Percentiles rank a stretch among this genome's conserved stretches.
Evolutionary conservation across 2,797 vertebrate genomes (phyloP).

Genomic region (Anabacerthia variegaticeps): DNA sequence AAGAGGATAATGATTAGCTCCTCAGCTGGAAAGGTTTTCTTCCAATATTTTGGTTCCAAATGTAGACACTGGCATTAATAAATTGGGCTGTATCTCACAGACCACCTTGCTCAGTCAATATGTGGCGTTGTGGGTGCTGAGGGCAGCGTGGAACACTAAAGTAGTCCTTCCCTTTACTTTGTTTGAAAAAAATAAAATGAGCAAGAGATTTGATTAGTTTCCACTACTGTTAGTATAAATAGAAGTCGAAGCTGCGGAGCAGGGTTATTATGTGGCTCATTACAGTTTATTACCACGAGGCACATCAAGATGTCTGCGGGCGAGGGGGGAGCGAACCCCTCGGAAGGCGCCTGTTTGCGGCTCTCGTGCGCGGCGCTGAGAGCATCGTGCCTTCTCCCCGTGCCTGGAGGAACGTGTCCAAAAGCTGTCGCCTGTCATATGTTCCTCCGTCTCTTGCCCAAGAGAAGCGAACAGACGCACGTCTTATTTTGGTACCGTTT

Average conservation of each 20-base stretch:
- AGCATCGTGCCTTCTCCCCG: neutral
- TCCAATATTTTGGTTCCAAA: neutral
- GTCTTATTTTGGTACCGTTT: constrained; percentile 40
- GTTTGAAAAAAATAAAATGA: neutral
- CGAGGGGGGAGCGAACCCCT: neutral
- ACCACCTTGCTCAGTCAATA: neutral
- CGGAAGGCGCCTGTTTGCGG: neutral
- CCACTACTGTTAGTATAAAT: neutral
- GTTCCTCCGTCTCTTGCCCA: neutral
- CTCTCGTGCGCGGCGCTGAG: neutral
- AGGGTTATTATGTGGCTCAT: neutral
- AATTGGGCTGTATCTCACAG: neutral
- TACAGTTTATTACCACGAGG: neutral
- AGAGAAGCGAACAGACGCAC: constrained; percentile 13
- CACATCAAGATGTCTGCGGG: neutral
- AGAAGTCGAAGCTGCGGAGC: neutral
- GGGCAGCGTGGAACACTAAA: neutral
- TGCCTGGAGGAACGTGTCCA: neutral
- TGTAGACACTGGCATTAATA: neutral
- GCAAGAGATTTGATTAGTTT: neutral
- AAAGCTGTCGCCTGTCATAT: constrained; percentile 25
- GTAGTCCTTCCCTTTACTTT: neutral
- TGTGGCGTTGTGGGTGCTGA: neutral
- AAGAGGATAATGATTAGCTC: constrained; percentile 17
- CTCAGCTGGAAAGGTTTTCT: constrained; percentile 5